Evolutionary conservation across 2,888 invertebrate genomes (phyloP).

Genomic region (Tipula confusa): DNA sequence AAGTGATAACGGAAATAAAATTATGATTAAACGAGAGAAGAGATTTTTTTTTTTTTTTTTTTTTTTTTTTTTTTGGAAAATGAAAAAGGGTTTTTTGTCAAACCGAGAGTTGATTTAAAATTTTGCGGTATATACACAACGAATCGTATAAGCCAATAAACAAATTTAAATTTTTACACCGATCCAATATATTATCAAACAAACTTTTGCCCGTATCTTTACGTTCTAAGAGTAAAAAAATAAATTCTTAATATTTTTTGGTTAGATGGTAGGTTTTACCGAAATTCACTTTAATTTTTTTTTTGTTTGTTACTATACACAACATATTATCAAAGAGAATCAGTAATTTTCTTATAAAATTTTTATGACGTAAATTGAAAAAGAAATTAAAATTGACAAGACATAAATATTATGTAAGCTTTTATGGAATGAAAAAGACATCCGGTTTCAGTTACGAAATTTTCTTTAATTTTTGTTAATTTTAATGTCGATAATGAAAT

Average conservation of each 20-base stretch:
- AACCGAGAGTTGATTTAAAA: background rate
- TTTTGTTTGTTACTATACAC: background rate
- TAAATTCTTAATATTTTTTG: background rate
- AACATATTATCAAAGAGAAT: background rate
- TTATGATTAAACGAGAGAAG: constrained; percentile 20
- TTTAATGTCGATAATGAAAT: background rate
- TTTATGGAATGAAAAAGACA: background rate
- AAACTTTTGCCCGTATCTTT: background rate
- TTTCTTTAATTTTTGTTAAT: background rate
- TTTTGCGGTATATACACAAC: background rate
- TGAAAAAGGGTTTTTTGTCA: background rate
- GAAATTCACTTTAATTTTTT: background rate
- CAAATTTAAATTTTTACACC: background rate
- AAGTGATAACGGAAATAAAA: constrained; percentile 8
- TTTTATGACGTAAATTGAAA: constrained; percentile 8
- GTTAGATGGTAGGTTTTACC: background rate
- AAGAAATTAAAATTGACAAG: background rate
- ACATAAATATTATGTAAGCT: background rate
- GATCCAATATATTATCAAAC: background rate
- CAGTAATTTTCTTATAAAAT: background rate
- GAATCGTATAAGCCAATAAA: background rate
- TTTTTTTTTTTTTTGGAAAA: background rate
- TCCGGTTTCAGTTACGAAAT: background rate
- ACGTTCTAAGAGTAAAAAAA: background rate
- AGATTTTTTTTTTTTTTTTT: background rate